phyloP scores from a whole-genome alignment of 2,113 vertebrate species.

The Piaya cayana region DNA sequence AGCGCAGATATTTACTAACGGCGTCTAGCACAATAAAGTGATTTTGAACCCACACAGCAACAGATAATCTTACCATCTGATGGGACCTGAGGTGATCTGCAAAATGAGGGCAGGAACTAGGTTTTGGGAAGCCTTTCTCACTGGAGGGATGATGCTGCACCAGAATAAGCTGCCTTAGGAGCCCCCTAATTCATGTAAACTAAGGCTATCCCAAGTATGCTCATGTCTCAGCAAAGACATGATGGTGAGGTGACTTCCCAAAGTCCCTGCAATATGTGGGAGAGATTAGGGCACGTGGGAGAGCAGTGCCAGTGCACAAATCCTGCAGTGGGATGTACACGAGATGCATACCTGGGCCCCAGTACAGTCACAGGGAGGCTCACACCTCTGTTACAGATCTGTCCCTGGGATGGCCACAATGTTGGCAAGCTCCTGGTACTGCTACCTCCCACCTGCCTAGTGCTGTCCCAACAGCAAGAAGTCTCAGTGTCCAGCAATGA shows the following conservation, averaged over 20 bases:
- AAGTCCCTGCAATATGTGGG: background rate
- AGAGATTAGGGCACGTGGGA: background rate
- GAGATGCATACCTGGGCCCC: background rate
- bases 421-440: background rate
- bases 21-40: background rate
- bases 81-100: background rate
- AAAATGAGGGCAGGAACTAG: background rate
- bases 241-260: background rate
- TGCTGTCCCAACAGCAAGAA: background rate
- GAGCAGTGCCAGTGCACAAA: background rate
- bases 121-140: background rate
- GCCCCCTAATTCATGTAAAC: background rate
- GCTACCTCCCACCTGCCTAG: rapidly evolving
- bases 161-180: background rate
- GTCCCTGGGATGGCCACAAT: background rate
- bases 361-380: rapidly evolving
- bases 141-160: background rate
- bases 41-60: background rate
- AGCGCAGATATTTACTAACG: background rate
- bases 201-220: background rate
- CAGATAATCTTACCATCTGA: background rate
- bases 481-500: background rate
- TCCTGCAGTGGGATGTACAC: rapidly evolving
- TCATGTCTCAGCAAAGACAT: background rate
- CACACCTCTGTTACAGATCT: background rate